A percentile compares a stretch with the other conserved stretches of the same genome.
These are phyloP conservation scores for Gymnothorax javanicus DNA, from an alignment of 2,797 vertebrate genomes.

Conservation along the genomic window DNA sequence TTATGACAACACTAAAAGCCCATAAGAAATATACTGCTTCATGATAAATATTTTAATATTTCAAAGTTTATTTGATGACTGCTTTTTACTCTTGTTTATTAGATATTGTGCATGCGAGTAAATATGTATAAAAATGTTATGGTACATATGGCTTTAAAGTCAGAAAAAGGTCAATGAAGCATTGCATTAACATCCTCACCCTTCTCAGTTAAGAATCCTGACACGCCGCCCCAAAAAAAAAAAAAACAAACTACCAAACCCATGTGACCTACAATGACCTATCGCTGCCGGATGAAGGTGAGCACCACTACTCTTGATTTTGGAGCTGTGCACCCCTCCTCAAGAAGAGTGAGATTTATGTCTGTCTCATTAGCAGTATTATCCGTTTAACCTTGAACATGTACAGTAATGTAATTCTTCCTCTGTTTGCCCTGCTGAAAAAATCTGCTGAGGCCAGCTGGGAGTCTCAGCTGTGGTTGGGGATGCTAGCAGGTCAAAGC, in stretches of 20 bases:
- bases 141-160: conserved; percentile 31
- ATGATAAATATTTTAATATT: too few species aligned
- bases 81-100: neutral
- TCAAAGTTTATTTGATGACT: too few species aligned
- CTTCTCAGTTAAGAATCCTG: neutral
- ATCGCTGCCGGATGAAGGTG: neutral
- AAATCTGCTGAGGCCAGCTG: too few species aligned
- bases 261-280: neutral
- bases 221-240: neutral
- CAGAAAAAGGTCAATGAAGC: neutral
- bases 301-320: neutral
- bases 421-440: too few species aligned
- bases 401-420: neutral
- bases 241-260: neutral
- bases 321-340: neutral
- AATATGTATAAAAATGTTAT: conserved; percentile 23
- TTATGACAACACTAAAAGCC: too few species aligned
- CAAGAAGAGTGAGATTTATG: neutral
- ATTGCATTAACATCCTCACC: neutral
- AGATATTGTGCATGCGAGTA: neutral
- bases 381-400: neutral
- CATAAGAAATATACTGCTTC: too few species aligned
- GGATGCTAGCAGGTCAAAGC: too few species aligned
- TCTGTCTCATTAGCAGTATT: neutral
- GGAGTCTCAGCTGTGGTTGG: too few species aligned